phyloP scores from a whole-genome alignment of 2,113 vertebrate species.

The Forbesichthys papilliferus region DNA sequence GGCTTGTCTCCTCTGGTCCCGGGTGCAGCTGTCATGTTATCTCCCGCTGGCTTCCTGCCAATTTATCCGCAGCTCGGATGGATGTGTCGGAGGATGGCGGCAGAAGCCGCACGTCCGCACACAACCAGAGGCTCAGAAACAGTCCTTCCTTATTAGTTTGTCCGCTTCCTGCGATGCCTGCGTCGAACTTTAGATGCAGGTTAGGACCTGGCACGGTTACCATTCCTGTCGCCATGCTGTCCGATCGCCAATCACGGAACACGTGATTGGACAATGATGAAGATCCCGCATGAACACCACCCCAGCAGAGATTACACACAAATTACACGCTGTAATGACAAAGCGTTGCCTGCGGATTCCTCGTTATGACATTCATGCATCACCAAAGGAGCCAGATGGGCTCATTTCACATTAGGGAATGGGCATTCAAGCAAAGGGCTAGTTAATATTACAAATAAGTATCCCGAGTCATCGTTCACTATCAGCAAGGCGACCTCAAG shows the following conservation, averaged over 20 bases:
- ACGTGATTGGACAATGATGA: too few species aligned
- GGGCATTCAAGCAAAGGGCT: slow-evolving; percentile 5
- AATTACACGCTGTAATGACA: slow-evolving; percentile 7
- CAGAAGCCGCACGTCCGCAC: neutral
- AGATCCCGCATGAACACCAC: too few species aligned
- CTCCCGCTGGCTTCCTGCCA: slow-evolving; percentile 33
- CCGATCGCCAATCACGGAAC: too few species aligned
- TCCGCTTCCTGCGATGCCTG: neutral
- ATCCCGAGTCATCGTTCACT: slow-evolving; percentile 25
- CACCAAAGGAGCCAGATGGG: slow-evolving; percentile 17
- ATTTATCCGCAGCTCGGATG: slow-evolving; percentile 28
- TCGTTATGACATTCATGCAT: slow-evolving; percentile 29
- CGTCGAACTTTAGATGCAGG: neutral
- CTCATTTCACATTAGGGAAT: slow-evolving; percentile 21
- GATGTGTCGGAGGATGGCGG: neutral
- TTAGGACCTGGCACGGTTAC: too few species aligned
- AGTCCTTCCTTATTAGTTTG: neutral
- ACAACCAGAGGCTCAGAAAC: too few species aligned
- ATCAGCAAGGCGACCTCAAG: slow-evolving; percentile 28
- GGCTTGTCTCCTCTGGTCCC: slow-evolving; percentile 14
- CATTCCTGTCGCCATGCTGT: too few species aligned
- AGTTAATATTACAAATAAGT: slow-evolving; percentile 38
- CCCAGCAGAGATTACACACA: too few species aligned
- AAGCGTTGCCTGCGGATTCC: slow-evolving; percentile 14
- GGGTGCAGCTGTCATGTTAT: slow-evolving; percentile 28